A percentile compares a stretch with the other conserved stretches of the same genome.
These are phyloP conservation scores for Macaria notata DNA, from an alignment of 2,888 invertebrate genomes.

Conservation along the genomic window DNA sequence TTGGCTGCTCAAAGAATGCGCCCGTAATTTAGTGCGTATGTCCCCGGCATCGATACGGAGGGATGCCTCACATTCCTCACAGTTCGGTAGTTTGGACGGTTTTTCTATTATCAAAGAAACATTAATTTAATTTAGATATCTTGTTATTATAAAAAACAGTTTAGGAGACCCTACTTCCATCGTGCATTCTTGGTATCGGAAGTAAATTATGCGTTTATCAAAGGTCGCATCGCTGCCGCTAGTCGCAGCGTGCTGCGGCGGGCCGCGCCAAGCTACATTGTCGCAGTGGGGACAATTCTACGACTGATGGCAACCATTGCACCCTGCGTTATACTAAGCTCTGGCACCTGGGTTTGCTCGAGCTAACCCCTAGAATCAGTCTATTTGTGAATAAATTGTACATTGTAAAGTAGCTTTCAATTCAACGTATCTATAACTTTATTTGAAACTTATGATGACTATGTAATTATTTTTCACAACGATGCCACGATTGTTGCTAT, in stretches of 20 bases:
- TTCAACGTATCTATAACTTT: too few species aligned
- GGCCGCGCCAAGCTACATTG: background rate
- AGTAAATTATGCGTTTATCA: slow-evolving; percentile 68
- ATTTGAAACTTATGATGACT: too few species aligned
- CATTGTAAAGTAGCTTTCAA: too few species aligned
- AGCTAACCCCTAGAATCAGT: too few species aligned
- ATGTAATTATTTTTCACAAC: too few species aligned
- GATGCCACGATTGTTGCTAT: too few species aligned
- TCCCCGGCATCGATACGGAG: background rate
- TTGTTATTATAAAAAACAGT: slow-evolving; percentile 27
- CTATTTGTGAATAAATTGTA: too few species aligned
- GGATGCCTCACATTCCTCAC: slow-evolving; percentile 5
- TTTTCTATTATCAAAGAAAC: slow-evolving; percentile 19
- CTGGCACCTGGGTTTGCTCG: too few species aligned
- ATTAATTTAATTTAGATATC: slow-evolving; percentile 28
- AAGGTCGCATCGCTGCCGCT: slow-evolving; percentile 42
- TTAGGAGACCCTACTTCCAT: slow-evolving; percentile 9
- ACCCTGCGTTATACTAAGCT: too few species aligned
- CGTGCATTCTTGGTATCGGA: slow-evolving; percentile 41
- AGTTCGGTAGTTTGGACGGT: slow-evolving; percentile 15
- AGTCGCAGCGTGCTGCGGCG: slow-evolving; percentile 27
- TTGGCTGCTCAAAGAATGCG: too few species aligned
- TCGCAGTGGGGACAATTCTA: background rate
- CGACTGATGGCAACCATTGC: too few species aligned
- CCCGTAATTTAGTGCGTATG: too few species aligned